Base-by-base conservation (phyloP, 2,888 invertebrate species). In the Drosophila anomelani region DNA sequence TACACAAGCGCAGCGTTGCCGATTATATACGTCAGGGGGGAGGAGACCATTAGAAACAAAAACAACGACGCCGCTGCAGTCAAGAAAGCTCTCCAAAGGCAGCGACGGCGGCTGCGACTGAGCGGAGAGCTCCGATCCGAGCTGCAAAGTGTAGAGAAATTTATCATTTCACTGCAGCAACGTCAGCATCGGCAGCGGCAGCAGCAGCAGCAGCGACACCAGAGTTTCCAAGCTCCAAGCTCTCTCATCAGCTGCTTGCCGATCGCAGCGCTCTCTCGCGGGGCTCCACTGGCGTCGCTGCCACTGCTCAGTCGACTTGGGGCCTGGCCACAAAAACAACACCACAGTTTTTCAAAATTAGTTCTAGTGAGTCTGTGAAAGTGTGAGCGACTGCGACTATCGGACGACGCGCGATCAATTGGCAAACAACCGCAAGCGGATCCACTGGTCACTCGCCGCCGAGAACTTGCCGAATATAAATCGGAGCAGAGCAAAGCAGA, bases 331-430 rank as follows among this genome's bases (percentile, higher is more conserved):
- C 85, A 90, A 90, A 89, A 91, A 88, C 87, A 91, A 89, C 89
- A 85, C 86, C 79, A 79, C 78, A 85, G 81, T 77, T 86, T 89
- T 87, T 89, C 79, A 77, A 85, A 89, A 90, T 91, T 91, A 91
- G 91, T 91, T 91, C 91, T 91, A 91, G 88, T 81, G 81, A 87
- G 89, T 88, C 91, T 91, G 91, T 90, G 91, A 91, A 91, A 91
- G 91, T 90, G 90, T 90, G 86, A 89, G 88, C 89, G 84, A 74
- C 64, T 74, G 55, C 54, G 56, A 80, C 82, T 80, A 88, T 78
- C 80, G 81, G 81, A 79, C 83, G 75, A 60, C 47, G 58, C 61
- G 75, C 77, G 72, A 71, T 76, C 76, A 76, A 76, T 74, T 75
- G 69, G 69, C 63, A 55, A 70, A 72, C 58, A 70, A 72, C 55